Evolutionary conservation across 1,140 invertebrate species (phyloP).

Genomic region (Heliconius congener): DNA sequence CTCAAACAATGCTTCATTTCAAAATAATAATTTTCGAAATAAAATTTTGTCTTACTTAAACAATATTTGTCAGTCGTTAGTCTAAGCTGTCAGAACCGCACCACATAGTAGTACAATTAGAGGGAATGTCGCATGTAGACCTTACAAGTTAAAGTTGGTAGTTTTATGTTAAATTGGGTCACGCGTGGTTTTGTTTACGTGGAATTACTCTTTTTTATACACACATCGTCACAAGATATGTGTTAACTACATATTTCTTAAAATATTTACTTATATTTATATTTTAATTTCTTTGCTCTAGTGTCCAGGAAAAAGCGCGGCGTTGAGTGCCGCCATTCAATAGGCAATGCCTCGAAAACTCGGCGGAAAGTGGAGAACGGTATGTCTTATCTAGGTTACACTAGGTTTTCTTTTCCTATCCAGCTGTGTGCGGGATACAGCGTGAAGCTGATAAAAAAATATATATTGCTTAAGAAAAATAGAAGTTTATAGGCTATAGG

Average conservation of each 20-base stretch:
- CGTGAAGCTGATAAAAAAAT: no score
- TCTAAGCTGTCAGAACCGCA: neutral
- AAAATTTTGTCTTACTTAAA: neutral
- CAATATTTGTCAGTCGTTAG: neutral
- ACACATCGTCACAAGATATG: neutral
- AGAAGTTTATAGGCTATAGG: no score
- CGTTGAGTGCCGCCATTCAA: no score
- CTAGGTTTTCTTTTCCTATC: no score
- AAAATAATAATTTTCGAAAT: neutral
- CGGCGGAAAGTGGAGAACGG: no score
- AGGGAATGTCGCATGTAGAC: slow-evolving; percentile 12
- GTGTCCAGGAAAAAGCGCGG: no score
- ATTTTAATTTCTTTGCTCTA: no score
- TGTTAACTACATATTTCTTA: neutral
- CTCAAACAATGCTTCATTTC: no score
- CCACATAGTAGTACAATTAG: slow-evolving; percentile 2
- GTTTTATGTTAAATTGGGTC: slow-evolving; percentile 8
- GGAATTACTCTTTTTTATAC: neutral
- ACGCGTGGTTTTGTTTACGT: slow-evolving; percentile 4
- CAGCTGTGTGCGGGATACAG: no score
- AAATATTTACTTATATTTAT: neutral
- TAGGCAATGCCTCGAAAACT: no score
- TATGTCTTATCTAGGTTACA: no score
- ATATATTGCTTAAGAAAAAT: no score
- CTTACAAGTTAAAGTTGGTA: slow-evolving; percentile 12